A percentile compares a stretch with the other conserved stretches of the same genome.
Evolutionary conservation across 2,797 vertebrate genomes (phyloP).

Genomic region (Cyclopterus lumpus): DNA sequence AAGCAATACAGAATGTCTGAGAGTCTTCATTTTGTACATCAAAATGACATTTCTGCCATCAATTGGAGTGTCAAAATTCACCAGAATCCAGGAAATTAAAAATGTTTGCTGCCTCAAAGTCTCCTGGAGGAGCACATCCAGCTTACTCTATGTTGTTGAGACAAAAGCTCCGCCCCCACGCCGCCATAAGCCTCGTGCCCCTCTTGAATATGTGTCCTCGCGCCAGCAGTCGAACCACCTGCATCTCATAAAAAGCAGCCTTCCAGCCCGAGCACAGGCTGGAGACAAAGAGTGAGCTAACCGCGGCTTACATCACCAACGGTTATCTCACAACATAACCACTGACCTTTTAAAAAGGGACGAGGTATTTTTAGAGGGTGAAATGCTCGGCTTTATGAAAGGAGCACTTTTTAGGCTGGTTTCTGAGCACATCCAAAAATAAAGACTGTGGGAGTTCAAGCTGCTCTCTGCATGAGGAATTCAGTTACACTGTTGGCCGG

Average conservation of each 20-base stretch:
- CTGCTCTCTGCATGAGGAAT: neutral
- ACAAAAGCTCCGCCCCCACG: too few relatives aligned
- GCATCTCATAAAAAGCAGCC: conserved; percentile 63
- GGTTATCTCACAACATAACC: conserved; percentile 45
- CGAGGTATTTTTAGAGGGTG: conserved; percentile 48
- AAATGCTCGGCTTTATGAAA: conserved; percentile 23
- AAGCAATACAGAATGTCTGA: neutral
- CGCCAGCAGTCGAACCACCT: conserved; percentile 56
- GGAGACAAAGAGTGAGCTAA: conserved; percentile 51
- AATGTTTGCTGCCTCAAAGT: neutral
- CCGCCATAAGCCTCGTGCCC: neutral
- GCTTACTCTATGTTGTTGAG: neutral
- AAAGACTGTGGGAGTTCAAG: neutral
- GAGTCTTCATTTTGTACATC: neutral
- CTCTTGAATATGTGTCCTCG: neutral
- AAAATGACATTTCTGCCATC: neutral
- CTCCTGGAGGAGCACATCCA: neutral
- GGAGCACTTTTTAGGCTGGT: conserved; percentile 13
- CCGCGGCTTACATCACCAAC: conserved; percentile 35
- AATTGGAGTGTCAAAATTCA: neutral
- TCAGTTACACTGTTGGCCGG: neutral
- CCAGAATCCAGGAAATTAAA: neutral
- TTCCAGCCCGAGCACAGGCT: conserved; percentile 36
- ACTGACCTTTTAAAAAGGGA: conserved; percentile 44
- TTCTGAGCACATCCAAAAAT: neutral